phyloP scores from a whole-genome alignment of 2,797 vertebrate species.

The Microctenopoma lineatum region DNA sequence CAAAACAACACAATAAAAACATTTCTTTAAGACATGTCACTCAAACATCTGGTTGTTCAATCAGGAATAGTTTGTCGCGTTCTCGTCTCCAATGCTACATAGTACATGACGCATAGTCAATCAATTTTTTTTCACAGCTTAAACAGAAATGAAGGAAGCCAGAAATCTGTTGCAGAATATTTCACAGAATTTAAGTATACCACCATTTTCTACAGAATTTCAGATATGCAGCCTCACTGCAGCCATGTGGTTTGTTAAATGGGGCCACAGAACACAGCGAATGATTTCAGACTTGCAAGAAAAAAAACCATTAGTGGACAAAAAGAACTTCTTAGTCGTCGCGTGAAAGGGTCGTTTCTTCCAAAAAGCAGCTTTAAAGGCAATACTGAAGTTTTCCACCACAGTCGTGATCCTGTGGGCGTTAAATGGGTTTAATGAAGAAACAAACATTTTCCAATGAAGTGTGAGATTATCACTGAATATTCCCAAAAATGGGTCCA shows the following conservation, averaged over 20 bases:
- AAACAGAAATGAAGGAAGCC: slow-evolving; percentile 31
- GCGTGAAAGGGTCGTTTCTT: slow-evolving; percentile 31
- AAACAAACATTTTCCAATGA: slow-evolving; percentile 26
- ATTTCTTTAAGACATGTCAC: slow-evolving; percentile 45
- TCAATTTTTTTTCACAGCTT: slow-evolving; percentile 56
- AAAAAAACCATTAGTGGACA: background rate
- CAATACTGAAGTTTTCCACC: slow-evolving; percentile 1
- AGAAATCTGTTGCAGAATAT: slow-evolving; percentile 34
- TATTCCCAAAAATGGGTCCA: slow-evolving; percentile 10
- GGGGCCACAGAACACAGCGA: slow-evolving; percentile 16
- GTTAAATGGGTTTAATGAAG: slow-evolving; percentile 15
- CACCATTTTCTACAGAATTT: slow-evolving; percentile 29
- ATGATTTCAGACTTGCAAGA: slow-evolving; percentile 8
- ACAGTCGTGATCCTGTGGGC: background rate
- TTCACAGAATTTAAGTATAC: slow-evolving; percentile 30
- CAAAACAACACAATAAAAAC: slow-evolving; percentile 30
- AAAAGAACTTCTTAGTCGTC: slow-evolving; percentile 8
- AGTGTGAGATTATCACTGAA: slow-evolving; percentile 16
- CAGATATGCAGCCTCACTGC: slow-evolving; percentile 22
- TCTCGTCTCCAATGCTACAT: slow-evolving; percentile 59
- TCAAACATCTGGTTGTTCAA: slow-evolving; percentile 27
- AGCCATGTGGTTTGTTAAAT: background rate
- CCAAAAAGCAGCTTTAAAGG: slow-evolving; percentile 23
- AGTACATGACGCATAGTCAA: slow-evolving; percentile 48
- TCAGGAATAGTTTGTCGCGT: slow-evolving; percentile 51